Conservation (phyloP, 2,113 vertebrate species). For the Campylomormyrus numenius region DNA sequence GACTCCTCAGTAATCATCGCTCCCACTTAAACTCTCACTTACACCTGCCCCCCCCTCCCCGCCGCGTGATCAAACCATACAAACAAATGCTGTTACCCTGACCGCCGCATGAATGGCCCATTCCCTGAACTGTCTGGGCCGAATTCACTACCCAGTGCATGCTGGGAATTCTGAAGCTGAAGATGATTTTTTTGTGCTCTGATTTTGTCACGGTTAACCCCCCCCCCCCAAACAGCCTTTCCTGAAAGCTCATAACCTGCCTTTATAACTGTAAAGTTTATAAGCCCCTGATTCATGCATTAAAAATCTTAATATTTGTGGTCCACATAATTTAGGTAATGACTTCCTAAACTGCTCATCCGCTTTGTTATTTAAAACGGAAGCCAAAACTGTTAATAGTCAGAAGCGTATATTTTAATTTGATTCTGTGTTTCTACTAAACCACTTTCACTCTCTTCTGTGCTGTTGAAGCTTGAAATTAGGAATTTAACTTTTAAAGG, state of each 20-base stretch:
- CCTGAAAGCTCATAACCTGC: not conserved
- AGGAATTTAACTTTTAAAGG: not conserved
- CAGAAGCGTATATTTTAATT: not conserved
- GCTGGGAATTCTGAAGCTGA: not conserved
- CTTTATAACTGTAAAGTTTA: not conserved
- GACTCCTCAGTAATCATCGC: not conserved
- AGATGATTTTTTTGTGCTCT: not conserved
- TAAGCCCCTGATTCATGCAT: conserved; percentile 6
- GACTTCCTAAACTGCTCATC: conserved; percentile 8
- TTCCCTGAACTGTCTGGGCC: not conserved
- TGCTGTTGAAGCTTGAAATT: conserved; percentile 10
- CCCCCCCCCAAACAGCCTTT: not conserved
- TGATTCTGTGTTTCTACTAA: not conserved
- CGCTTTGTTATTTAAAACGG: not conserved
- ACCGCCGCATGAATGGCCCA: not conserved
- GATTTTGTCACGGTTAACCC: not conserved
- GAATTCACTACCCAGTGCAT: not conserved
- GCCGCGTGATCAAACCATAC: not conserved
- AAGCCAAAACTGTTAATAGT: not conserved
- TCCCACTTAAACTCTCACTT: not conserved
- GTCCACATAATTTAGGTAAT: conserved; percentile 8
- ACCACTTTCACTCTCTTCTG: not conserved
- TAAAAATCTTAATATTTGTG: conserved; percentile 10
- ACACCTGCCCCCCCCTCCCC: not conserved
- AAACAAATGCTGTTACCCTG: not conserved